phyloP scores from a whole-genome alignment of 2,113 vertebrate genomes.

The Leptobrachium leishanense region DNA sequence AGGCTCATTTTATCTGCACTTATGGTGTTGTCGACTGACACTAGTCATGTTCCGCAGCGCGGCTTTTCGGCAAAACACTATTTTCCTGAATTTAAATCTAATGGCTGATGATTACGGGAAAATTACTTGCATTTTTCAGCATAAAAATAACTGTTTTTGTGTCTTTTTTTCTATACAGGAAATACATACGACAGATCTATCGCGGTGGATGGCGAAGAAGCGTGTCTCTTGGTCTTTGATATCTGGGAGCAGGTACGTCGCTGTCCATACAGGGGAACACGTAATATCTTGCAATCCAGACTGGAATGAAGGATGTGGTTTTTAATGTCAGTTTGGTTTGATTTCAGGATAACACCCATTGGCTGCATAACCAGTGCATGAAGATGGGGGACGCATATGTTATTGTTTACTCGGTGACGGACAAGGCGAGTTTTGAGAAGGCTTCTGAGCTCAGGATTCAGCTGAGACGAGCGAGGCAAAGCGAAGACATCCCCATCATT shows the following conservation, averaged over 20 bases:
- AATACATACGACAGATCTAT: slow-evolving; percentile 92
- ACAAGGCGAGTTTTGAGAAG: slow-evolving; percentile 97
- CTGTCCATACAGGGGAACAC: not conserved
- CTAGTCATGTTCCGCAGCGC: not conserved
- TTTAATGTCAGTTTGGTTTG: slow-evolving; percentile 16
- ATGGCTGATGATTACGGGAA: not conserved
- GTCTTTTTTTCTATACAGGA: slow-evolving; percentile 65
- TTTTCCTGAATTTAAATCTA: not conserved
- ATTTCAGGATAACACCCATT: slow-evolving; percentile 85
- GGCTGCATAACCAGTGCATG: slow-evolving; percentile 95
- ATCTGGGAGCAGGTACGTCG: slow-evolving; percentile 92
- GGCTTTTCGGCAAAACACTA: not conserved
- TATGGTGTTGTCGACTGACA: not conserved
- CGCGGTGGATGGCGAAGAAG: slow-evolving; percentile 91
- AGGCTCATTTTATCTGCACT: not conserved
- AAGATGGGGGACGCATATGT: slow-evolving; percentile 97
- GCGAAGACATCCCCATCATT: slow-evolving; percentile 96
- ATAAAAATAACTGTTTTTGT: not conserved
- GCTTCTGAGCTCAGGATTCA: slow-evolving; percentile 95
- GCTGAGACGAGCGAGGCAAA: slow-evolving; percentile 88
- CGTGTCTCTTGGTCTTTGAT: slow-evolving; percentile 90
- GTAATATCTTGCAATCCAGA: not conserved
- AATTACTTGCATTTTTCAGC: not conserved
- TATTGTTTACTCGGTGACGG: slow-evolving; percentile 96
- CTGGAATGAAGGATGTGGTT: not conserved